These are phyloP conservation scores for Aphis craccivora DNA, from an alignment of 1,140 invertebrate species.

Conservation along the genomic window DNA sequence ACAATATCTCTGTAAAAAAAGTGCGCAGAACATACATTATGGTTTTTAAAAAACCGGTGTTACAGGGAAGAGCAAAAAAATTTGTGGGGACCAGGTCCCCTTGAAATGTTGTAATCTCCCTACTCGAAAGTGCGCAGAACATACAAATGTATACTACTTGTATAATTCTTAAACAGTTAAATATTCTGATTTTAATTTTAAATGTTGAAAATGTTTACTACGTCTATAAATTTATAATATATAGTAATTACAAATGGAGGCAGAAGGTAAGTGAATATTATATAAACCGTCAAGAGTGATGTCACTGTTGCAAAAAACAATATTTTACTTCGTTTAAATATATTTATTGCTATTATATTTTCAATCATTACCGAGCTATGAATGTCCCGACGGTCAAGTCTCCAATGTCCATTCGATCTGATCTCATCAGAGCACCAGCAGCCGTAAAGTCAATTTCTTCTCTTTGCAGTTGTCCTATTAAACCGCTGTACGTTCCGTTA, in stretches of 20 bases:
- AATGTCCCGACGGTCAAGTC: slow-evolving; percentile 68
- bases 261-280: not conserved
- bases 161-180: too few species aligned
- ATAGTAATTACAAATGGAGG: not conserved
- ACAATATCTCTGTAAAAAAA: too few species aligned
- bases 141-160: too few species aligned
- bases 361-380: slow-evolving; percentile 63
- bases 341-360: not conserved
- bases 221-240: not conserved
- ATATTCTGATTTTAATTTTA: not conserved
- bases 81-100: too few species aligned
- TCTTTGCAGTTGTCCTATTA: slow-evolving; percentile 67
- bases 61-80: too few species aligned
- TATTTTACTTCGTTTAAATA: not conserved
- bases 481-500: slow-evolving; percentile 68
- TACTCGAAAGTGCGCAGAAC: too few species aligned
- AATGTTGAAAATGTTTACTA: not conserved
- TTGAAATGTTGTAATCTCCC: too few species aligned
- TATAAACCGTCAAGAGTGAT: not conserved
- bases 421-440: slow-evolving; percentile 67
- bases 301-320: not conserved
- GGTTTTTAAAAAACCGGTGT: too few species aligned
- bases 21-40: too few species aligned
- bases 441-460: slow-evolving; percentile 67
- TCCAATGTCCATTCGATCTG: slow-evolving; percentile 66